These are phyloP conservation scores for Plodia interpunctella DNA, from an alignment of 1,140 invertebrate species.

Conservation along the genomic window DNA sequence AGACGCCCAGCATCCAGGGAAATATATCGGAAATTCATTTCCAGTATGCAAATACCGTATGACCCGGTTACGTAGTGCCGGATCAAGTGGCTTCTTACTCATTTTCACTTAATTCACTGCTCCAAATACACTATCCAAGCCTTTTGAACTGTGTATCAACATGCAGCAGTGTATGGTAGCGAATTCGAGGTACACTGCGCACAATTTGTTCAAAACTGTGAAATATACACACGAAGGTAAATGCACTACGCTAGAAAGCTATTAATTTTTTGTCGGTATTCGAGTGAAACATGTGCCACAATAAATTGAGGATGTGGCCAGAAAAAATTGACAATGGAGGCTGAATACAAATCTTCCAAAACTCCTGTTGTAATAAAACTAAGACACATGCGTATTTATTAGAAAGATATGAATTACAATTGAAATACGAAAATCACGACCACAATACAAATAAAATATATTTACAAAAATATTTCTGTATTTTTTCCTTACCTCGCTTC, in stretches of 20 bases:
- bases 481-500: too few species aligned
- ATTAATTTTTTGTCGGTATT: constrained; percentile 61
- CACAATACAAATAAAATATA: too few species aligned
- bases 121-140: constrained; percentile 9
- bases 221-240: constrained; percentile 39
- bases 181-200: constrained; percentile 15
- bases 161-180: constrained; percentile 13
- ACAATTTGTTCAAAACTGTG: constrained; percentile 26
- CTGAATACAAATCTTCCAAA: constrained; percentile 16
- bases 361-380: background rate
- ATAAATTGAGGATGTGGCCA: constrained; percentile 73
- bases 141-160: constrained; percentile 19
- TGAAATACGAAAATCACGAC: too few species aligned
- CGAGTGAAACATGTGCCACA: constrained; percentile 65
- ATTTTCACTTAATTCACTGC: constrained; percentile 20
- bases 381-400: too few species aligned
- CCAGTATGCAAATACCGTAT: constrained; percentile 76
- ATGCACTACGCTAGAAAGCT: constrained; percentile 39
- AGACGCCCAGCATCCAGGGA: constrained; percentile 76
- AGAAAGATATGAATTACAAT: background rate
- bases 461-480: too few species aligned
- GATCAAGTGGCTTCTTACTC: constrained; percentile 36
- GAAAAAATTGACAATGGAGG: constrained; percentile 70
- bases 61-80: constrained; percentile 52
- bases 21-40: constrained; percentile 77